Base-by-base conservation (phyloP, 2,113 vertebrate genomes). In the Hystrix brachyura region DNA sequence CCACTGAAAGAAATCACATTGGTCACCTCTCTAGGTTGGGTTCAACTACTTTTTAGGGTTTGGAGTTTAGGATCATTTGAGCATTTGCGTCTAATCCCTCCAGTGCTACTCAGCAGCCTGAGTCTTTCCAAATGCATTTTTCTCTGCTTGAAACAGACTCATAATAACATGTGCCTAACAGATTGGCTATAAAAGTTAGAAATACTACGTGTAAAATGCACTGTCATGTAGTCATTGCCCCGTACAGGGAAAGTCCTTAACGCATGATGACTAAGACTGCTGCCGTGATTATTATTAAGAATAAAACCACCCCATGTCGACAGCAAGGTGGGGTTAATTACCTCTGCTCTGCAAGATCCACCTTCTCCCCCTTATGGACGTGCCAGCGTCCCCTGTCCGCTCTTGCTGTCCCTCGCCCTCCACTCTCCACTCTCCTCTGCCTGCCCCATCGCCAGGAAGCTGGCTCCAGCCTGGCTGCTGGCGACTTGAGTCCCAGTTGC, bases 111-210 rank as follows among this genome's bases (percentile, higher is more conserved):
- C 76, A 57, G 60, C 27, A 59, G 19, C 21, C 38, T 1, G 64
- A 79, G 82, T 69, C 27, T 89, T 88, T 90, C 57, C 86, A 23
- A 82, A 82, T 51, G 79, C 82, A 34, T 43, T 93, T 67, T 74
- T 43, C 86, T 86, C 76, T 59, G 83, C 62, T 79, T 71, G n/a
- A 59, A 83, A 95, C 67, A 95, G 86, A 67, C 62, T 71, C 19
- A 6, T 17, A 59, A 55, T 21, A 87, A 81, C 96, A 90, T 17
- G 55, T 78, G 84, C 87, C 94, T 71, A 87, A 76, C 74, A 78
- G 83, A 94, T 5, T 76, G 92, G 59, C 94, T 81, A 84, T 94
- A 90, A 92, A 94, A 93, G 95, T 87, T 48, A 89, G 94, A 95
- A 93, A 76, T 4, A 78, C 72, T 27, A 15, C 1, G 69, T 91